These are phyloP conservation scores for Nothobranchius kuhntae DNA, from an alignment of 2,113 vertebrate genomes.

Conservation along the genomic window DNA sequence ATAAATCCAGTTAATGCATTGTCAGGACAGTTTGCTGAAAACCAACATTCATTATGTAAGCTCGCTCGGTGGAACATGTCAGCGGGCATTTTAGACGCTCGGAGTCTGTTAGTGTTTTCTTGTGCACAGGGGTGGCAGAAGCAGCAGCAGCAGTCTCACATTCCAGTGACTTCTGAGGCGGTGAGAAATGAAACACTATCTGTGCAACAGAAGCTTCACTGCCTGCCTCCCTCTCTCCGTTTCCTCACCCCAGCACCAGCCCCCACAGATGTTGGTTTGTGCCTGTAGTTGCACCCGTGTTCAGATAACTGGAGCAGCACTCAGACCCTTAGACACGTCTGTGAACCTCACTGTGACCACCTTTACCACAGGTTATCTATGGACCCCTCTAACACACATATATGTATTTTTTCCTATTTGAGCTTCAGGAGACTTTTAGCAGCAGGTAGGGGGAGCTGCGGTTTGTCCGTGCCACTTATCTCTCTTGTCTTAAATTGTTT, in stretches of 20 bases:
- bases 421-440: constrained; percentile 1
- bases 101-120: constrained; percentile 53
- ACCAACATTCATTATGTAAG: constrained; percentile 68
- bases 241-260: constrained; percentile 24
- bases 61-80: constrained; percentile 57
- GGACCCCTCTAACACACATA: neutral
- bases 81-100: constrained; percentile 62
- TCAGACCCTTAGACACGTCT: constrained; percentile 25
- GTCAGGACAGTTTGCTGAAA: constrained; percentile 65
- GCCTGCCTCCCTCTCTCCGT: constrained; percentile 14
- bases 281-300: constrained; percentile 26
- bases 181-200: constrained; percentile 66
- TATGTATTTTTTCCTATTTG: too few species aligned
- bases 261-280: constrained; percentile 42
- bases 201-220: constrained; percentile 64
- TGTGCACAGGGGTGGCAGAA: constrained; percentile 42
- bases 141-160: constrained; percentile 54
- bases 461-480: constrained; percentile 18
- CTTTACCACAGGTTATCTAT: constrained; percentile 55
- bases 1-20: constrained; percentile 68
- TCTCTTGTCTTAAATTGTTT: neutral
- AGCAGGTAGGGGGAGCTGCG: constrained; percentile 2
- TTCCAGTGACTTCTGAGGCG: constrained; percentile 69
- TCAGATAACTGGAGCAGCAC: constrained; percentile 21
- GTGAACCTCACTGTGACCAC: constrained; percentile 62